These are phyloP conservation scores for Cyclina sinensis DNA, from an alignment of 1,140 invertebrate species.

Conservation along the genomic window DNA sequence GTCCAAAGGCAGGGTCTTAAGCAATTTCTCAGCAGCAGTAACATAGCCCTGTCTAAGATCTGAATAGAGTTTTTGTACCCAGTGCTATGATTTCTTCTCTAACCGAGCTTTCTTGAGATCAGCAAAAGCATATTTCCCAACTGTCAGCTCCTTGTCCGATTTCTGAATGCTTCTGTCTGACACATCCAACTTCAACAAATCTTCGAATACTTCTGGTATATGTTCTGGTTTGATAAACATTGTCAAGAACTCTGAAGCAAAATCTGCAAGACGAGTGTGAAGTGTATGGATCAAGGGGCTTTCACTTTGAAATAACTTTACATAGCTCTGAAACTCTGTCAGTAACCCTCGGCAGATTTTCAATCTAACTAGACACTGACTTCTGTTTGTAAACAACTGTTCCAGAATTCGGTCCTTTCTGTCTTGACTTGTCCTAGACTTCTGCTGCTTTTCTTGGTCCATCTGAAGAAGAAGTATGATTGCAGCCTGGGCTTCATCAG, in stretches of 20 bases:
- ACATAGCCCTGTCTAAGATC: constrained; percentile 32
- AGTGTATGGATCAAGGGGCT: constrained; percentile 26
- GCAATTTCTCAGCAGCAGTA: constrained; percentile 36
- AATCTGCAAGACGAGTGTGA: neutral
- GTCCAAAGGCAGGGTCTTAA: constrained; percentile 23
- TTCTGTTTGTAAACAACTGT: neutral
- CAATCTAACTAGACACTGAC: neutral
- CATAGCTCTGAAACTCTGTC: constrained; percentile 1
- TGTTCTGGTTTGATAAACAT: constrained; percentile 56
- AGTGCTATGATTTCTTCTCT: constrained; percentile 34
- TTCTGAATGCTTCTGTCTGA: too few relatives aligned
- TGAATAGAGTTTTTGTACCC: neutral
- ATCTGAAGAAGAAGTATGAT: constrained; percentile 38
- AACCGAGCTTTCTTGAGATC: too few relatives aligned
- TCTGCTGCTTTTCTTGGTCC: constrained; percentile 20
- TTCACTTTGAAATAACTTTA: constrained; percentile 31
- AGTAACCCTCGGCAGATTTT: neutral
- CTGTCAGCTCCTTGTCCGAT: too few relatives aligned
- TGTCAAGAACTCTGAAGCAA: constrained; percentile 4
- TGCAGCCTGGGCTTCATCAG: constrained; percentile 46
- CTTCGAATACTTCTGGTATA: too few relatives aligned
- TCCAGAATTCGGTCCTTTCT: constrained; percentile 34
- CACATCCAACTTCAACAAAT: too few relatives aligned
- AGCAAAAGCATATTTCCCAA: too few relatives aligned
- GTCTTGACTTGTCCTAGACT: constrained; percentile 29